phyloP scores from a whole-genome alignment of 2,797 vertebrate genomes.

The Brotogeris chrysoptera region DNA sequence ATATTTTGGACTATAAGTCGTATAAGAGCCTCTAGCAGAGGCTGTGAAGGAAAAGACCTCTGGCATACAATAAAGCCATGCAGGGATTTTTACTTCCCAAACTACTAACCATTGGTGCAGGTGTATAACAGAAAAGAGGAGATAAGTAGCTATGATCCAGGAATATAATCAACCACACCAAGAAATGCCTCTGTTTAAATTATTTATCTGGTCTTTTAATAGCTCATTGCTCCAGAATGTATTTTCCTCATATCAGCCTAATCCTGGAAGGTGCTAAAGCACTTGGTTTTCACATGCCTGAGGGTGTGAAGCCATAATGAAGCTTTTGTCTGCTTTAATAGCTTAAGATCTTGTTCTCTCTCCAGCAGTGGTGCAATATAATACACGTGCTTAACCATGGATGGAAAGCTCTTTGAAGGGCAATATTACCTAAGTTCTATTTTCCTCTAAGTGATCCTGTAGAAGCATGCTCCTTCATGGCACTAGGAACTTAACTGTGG shows the following conservation, averaged over 20 bases:
- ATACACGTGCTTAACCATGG: background rate
- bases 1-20: background rate
- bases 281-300: background rate
- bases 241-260: background rate
- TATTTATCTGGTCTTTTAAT: background rate
- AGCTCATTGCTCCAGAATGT: background rate
- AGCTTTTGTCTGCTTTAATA: background rate
- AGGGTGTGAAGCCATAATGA: background rate
- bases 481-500: background rate
- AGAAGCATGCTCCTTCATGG: background rate
- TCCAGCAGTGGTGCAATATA: background rate
- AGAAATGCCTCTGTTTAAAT: background rate
- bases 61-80: background rate
- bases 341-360: background rate
- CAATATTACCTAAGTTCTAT: rapidly evolving
- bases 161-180: background rate
- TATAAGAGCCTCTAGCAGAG: background rate
- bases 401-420: background rate
- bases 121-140: background rate
- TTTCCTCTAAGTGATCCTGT: background rate
- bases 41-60: background rate
- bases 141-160: background rate
- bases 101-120: background rate
- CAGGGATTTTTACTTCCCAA: background rate
- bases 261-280: background rate